Evolutionary conservation across 2,888 invertebrate genomes (phyloP).

Genomic region (Agriopis leucophaearia): DNA sequence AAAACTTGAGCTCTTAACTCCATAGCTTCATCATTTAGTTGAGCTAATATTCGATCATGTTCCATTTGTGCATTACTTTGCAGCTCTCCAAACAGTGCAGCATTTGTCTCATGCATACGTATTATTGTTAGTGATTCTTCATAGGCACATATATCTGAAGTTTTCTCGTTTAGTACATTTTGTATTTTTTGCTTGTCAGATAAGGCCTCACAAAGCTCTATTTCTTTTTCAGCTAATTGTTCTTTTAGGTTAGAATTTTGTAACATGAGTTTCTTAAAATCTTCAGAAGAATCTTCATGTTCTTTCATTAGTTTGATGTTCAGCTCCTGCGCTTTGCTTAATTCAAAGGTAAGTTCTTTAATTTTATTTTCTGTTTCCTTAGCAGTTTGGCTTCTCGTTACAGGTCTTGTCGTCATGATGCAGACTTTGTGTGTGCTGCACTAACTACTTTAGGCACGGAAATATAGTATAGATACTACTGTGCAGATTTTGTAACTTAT

Average conservation of each 20-base stretch:
- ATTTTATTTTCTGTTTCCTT: constrained; percentile 1
- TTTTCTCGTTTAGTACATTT: neutral
- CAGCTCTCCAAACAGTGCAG: neutral
- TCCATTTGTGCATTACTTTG: neutral
- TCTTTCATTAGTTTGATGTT: neutral
- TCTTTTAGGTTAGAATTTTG: constrained; percentile 3
- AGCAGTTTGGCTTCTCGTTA: neutral
- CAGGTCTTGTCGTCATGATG: neutral
- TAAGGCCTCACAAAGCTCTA: neutral
- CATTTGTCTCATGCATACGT: constrained; percentile 1
- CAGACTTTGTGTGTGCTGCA: too few species aligned
- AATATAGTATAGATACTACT: too few species aligned
- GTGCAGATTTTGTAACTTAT: too few species aligned
- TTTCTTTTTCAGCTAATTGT: neutral
- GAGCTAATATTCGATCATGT: neutral
- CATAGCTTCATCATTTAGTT: neutral
- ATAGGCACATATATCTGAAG: neutral
- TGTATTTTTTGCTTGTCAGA: neutral
- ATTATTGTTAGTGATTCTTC: constrained; percentile 4
- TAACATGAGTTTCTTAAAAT: neutral
- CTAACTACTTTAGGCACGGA: too few species aligned
- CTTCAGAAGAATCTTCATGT: neutral
- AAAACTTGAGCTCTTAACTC: neutral
- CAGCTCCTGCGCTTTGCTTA: neutral
- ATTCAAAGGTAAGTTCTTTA: neutral